phyloP scores from a whole-genome alignment of 2,113 vertebrate species.

The Uropsilus gracilis region DNA sequence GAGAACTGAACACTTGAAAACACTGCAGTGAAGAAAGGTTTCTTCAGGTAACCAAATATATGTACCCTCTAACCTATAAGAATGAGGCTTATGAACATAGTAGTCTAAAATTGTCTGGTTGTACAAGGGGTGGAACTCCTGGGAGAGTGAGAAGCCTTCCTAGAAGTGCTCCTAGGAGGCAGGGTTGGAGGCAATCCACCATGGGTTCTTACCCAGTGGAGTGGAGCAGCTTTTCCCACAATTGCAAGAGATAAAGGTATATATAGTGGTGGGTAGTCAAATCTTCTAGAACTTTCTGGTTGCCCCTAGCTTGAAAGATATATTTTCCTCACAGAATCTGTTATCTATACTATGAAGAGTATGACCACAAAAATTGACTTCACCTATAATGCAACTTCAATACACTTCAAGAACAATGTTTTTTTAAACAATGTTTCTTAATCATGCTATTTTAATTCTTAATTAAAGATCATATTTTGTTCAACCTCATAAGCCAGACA shows the following conservation, averaged over 20 bases:
- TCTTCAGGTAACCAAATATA: slow-evolving; percentile 8
- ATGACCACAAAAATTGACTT: not conserved
- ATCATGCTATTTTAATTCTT: no score
- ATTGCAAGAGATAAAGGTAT: not conserved
- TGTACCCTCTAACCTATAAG: not conserved
- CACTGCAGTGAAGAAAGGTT: not conserved
- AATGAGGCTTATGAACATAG: not conserved
- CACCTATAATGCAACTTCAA: not conserved
- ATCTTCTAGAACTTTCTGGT: not conserved
- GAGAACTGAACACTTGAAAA: not conserved
- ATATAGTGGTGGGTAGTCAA: not conserved
- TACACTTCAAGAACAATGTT: not conserved
- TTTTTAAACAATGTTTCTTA: not conserved
- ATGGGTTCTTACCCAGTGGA: fast-evolving
- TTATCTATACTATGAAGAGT: no score
- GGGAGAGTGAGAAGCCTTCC: not conserved
- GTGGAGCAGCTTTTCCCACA: not conserved
- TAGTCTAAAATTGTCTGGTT: not conserved
- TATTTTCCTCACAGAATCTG: not conserved
- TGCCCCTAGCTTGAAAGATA: not conserved
- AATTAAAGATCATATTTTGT: no score
- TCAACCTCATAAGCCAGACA: no score
- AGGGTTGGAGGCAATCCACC: not conserved
- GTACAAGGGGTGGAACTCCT: not conserved
- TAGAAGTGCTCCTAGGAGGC: not conserved